Conservation (phyloP, 2,797 vertebrate genomes). For the Centropyge bicolor region DNA sequence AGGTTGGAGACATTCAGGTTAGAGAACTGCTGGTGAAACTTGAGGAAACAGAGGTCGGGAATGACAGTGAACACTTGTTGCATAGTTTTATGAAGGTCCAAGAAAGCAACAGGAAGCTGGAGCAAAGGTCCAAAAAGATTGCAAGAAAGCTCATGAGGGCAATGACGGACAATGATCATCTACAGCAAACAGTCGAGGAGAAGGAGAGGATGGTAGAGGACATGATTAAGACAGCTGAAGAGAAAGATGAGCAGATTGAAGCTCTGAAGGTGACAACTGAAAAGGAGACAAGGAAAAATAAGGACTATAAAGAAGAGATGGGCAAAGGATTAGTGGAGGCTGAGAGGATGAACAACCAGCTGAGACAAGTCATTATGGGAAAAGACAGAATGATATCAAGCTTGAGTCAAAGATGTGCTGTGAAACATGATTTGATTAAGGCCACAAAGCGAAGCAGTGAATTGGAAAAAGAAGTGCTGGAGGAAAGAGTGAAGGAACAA, state of each 20-base stretch:
- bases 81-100: conserved; percentile 32
- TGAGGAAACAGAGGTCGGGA: conserved; percentile 58
- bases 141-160: conserved; percentile 28
- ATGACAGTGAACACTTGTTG: conserved; percentile 47
- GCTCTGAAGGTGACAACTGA: neutral
- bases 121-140: conserved; percentile 33
- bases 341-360: conserved; percentile 34
- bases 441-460: conserved; percentile 23
- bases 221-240: conserved; percentile 7
- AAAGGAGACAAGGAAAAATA: neutral
- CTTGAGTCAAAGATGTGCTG: conserved; percentile 7
- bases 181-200: conserved; percentile 30
- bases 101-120: conserved; percentile 42
- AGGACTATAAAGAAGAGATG: conserved; percentile 29
- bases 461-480: conserved; percentile 1
- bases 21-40: conserved; percentile 67
- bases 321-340: conserved; percentile 7
- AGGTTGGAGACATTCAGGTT: conserved; percentile 52
- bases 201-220: conserved; percentile 28
- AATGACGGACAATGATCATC: conserved; percentile 23
- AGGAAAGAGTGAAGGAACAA: conserved; percentile 20
- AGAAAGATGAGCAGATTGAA: conserved; percentile 42
- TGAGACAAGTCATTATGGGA: conserved; percentile 20
- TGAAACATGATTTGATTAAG: conserved; percentile 36
- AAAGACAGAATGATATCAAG: conserved; percentile 43